Base-by-base conservation (phyloP, 1,140 invertebrate genomes). In the Callitettix versicolor region DNA sequence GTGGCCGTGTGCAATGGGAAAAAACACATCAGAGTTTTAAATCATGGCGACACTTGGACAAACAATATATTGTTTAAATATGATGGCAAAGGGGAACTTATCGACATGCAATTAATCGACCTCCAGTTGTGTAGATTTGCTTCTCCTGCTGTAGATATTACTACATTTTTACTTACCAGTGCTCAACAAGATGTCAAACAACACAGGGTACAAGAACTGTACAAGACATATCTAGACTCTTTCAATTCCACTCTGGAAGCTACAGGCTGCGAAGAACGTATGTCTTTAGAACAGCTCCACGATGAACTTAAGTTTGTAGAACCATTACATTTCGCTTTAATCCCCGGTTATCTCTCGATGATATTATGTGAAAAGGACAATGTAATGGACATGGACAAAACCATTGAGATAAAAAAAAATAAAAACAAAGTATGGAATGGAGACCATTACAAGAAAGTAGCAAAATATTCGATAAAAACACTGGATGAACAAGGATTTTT, bases 11-110 rank as follows among this genome's bases (percentile, higher is more conserved):
- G 15, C 18, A 26, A 36, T 12, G 18, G 30, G 6, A 26, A 51
- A 5, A 38, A 51, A 9, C 14, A n/a, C 30, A 15, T 51, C 3
- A 51, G 36, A 36, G 48, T 51, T 4, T 34, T 51, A 9, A 38
- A 51, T 34, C 63, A 64, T 33, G 60, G 63, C 2, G 63, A 64
- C 49, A 53, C 43, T 22, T 63, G 63, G 61, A 26, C 56, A 7
- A 59, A 61, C 30, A 61, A 61, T 44, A 38, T 61, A 6, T 24
- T 61, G 18, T 59, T 58, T 18, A 42, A 55, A 22, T 54, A 59
- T 22, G 6, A 34, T 38, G 20, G 33, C 12, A 17, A 22, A 6
- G 33, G 17, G 3, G 20, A 43, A 55, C 5, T 36, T 5, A 5
- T 21, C 1, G 33, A 48, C 38, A 50, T 43, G 2, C 48, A 34